Base-by-base conservation (phyloP, 92 coral and sea anemone species). In the Actinostola sp. region DNA sequence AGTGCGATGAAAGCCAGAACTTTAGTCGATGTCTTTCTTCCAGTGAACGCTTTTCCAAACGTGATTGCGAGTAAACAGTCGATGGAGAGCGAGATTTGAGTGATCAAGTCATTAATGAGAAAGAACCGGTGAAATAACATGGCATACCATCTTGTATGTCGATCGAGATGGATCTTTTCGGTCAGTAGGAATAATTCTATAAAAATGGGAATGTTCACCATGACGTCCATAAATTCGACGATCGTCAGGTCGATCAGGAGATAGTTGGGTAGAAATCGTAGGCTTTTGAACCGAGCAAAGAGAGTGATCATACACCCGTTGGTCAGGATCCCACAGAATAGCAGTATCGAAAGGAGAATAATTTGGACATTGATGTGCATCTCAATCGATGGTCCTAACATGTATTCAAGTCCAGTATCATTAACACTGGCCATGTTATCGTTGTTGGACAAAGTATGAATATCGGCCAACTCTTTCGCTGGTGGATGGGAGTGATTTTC, bases 51-150 rank as follows among this genome's bases (percentile, higher is more conserved):
- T 25, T 48, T 36, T 7, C 79, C 79, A 30, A 16, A 61, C 2
- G 23, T 23, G 3, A 73, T 60, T 3, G 69, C 79, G 0, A 73
- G 62, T 7, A 43, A 49, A 17, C 79, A 73, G 41, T 73, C 79
- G 61, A 73, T 1, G 16, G 59, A 42, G 28, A 59, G 61, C 14
- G 33, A 16, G 3, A 73, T 16, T 39, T 73, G 79, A 13, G 69
- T 34, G 61, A 73, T 42, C 8, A 73, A 42, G 30, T 73, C 79
- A 30, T 73, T 73, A 1, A 73, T 51, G 8, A 73, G 58, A 44
- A 73, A 73, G 48, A 42, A 73, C 8, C 79, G 79, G 46, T 73
- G 79, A 60, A 61, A 73, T 29, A 73, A 23, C 68, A 73, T 61
- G 24, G 79, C 70, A 20, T 42, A 73, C 79, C 79, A 73, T 44